A percentile compares a stretch with the other conserved stretches of the same genome.
phyloP scores from a whole-genome alignment of 2,888 invertebrate genomes.

The Schizotus pectinicornis region DNA sequence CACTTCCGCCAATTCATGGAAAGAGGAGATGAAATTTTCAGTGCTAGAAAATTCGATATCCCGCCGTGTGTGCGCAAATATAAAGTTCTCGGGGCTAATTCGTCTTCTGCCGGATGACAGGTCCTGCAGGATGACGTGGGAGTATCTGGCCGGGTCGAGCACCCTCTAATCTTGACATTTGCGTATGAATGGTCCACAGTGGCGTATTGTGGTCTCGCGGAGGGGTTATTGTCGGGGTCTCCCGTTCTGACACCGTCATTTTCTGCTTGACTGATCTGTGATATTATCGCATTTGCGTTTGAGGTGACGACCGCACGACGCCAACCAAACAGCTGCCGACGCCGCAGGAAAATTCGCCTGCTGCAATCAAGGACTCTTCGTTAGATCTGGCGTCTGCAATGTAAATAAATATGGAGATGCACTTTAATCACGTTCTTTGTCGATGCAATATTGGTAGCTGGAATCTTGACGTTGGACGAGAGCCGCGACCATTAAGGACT shows the following conservation, averaged over 20 bases:
- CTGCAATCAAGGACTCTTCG: too few relatives aligned
- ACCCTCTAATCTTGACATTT: slow-evolving; percentile 54
- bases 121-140: slow-evolving; percentile 22
- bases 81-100: slow-evolving; percentile 14
- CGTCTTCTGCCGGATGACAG: slow-evolving; percentile 31
- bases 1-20: too few relatives aligned
- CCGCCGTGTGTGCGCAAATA: too few relatives aligned
- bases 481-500: slow-evolving; percentile 38
- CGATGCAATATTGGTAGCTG: slow-evolving; percentile 38
- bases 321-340: background rate
- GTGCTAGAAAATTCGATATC: too few relatives aligned
- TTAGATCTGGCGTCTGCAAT: background rate
- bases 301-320: slow-evolving; percentile 12
- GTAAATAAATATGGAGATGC: slow-evolving; percentile 38
- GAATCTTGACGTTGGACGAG: slow-evolving; percentile 30
- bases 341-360: background rate
- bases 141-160: slow-evolving; percentile 27
- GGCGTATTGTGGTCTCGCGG: slow-evolving; percentile 42
- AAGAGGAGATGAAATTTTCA: too few relatives aligned
- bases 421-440: slow-evolving; percentile 41
- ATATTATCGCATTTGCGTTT: slow-evolving; percentile 25
- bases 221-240: slow-evolving; percentile 55
- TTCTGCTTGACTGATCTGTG: slow-evolving; percentile 58
- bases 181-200: slow-evolving; percentile 55
- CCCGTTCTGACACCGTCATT: slow-evolving; percentile 59